phyloP scores from a whole-genome alignment of 2,888 invertebrate species.

The Macrophya annulata region DNA sequence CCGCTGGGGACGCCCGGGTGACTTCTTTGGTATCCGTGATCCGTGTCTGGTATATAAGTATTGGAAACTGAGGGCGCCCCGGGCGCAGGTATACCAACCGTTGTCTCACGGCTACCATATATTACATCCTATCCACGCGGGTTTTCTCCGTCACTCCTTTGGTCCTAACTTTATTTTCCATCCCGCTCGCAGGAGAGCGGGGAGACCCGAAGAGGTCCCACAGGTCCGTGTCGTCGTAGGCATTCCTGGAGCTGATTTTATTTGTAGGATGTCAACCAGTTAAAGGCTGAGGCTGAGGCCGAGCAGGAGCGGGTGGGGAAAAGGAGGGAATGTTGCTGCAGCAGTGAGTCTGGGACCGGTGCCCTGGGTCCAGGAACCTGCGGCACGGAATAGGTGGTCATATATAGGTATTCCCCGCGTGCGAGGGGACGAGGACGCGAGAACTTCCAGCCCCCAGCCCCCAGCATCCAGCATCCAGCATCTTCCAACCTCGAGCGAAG shows the following conservation, averaged over 20 bases:
- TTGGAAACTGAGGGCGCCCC: constrained; percentile 61
- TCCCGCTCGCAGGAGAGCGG: constrained; percentile 54
- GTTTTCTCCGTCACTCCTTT: constrained; percentile 17
- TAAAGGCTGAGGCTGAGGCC: constrained; percentile 62
- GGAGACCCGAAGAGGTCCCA: constrained; percentile 70
- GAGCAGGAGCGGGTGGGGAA: constrained; percentile 60
- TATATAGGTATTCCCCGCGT: constrained; percentile 49
- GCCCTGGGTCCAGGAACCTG: constrained; percentile 54
- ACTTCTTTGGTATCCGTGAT: constrained; percentile 54
- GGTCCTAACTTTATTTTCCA: constrained; percentile 57
- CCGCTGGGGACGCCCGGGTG: constrained; percentile 52
- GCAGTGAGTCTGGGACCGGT: constrained; percentile 59
- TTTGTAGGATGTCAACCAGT: constrained; percentile 78
- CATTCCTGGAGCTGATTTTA: constrained; percentile 78
- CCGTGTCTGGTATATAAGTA: constrained; percentile 48
- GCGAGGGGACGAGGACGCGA: constrained; percentile 60
- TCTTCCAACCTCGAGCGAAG: background rate
- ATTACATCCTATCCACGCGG: constrained; percentile 69
- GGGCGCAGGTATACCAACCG: constrained; percentile 69
- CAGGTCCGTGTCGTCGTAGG: constrained; percentile 76
- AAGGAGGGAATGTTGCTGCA: constrained; percentile 63
- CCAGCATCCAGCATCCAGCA: constrained; percentile 34
- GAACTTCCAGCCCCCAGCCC: constrained; percentile 57
- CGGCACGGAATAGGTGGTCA: constrained; percentile 49
- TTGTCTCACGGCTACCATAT: constrained; percentile 76